Conservation (phyloP, 1,140 invertebrate species). For the Nymphalis io region DNA sequence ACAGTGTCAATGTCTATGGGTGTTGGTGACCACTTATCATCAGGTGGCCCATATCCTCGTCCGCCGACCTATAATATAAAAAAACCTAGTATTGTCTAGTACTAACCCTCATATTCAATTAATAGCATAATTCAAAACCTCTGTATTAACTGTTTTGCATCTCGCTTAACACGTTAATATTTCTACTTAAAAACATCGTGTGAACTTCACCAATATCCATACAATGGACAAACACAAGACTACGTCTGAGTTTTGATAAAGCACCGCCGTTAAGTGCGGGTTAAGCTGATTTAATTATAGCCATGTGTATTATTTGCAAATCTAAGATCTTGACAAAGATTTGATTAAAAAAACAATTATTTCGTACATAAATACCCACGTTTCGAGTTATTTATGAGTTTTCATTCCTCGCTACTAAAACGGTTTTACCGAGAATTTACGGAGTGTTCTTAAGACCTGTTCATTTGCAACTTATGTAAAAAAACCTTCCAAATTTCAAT, state of each 20-base stretch:
- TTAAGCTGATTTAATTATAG: constrained; percentile 5
- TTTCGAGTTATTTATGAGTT: neutral
- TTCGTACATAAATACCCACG: neutral
- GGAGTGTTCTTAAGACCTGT: too few species aligned
- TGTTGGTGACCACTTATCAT: too few species aligned
- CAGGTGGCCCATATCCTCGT: too few species aligned
- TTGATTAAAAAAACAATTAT: neutral
- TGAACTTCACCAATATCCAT: constrained; percentile 6
- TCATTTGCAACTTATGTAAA: too few species aligned
- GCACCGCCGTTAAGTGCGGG: neutral
- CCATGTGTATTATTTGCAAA: neutral
- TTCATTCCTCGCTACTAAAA: too few species aligned
- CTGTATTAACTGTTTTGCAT: neutral
- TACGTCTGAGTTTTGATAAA: constrained; percentile 13
- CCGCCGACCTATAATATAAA: too few species aligned
- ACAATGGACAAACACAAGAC: constrained; percentile 11
- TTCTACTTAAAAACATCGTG: constrained; percentile 14
- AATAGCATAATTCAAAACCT: neutral
- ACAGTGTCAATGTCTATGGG: too few species aligned
- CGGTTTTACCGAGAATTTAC: too few species aligned
- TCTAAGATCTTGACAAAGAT: constrained; percentile 1
- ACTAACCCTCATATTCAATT: neutral
- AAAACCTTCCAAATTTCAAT: too few species aligned
- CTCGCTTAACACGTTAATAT: constrained; percentile 2
- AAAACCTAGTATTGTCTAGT: too few species aligned